Evolutionary conservation across 2,888 invertebrate species (phyloP), one percentile per base, ranked within the genome.

Genomic region (Drosophila trichaetosa): DNA sequence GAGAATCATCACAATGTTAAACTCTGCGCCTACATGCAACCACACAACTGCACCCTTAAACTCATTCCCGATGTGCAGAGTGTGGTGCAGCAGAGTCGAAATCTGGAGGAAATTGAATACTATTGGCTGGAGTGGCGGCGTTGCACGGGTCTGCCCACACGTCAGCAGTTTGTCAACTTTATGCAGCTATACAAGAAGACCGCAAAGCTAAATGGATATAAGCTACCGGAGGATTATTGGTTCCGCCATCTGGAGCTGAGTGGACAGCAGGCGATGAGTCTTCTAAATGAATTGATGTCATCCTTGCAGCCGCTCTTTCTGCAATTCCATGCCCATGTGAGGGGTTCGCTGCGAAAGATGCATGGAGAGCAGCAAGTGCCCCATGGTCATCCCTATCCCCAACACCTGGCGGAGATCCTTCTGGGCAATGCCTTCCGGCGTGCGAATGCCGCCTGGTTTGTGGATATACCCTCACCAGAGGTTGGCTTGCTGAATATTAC

Each of bases 1-100:
- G 94, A 95, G 0, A 95, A 95, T 74, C 97, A 96, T 89, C 95
- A 96, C 0, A 96, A 95, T 3, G 95, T 96, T 0, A 96, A 96
- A 90, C 94, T 97, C n/a, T 97, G 97, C 86, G 95, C 95, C 6
- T 96, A 93, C 83, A 94, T 94, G 31, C 94, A 96, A 70, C 89
- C 91, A 0, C 91, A 89, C 0, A 95, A 95, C 79, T 97, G 97
- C 82, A 95, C 96, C 85, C 92, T 97, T 21, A 91, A 94, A 13
- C 93, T 97, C 34, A 96, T 97, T 91, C 97, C 97, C 4, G 89
- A 92, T 18, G 91, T 92, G 4, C 92, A 92, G 76, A 70, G 80
- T 5, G 82, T 91, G 56, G 67, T 93, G 18, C 91, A 91, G 38
- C 67, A 70, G 1, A 90, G 91, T 18, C 69, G 66, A 4, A 74